phyloP scores from a whole-genome alignment of 2,113 vertebrate genomes.

The Amblyornis subalaris region DNA sequence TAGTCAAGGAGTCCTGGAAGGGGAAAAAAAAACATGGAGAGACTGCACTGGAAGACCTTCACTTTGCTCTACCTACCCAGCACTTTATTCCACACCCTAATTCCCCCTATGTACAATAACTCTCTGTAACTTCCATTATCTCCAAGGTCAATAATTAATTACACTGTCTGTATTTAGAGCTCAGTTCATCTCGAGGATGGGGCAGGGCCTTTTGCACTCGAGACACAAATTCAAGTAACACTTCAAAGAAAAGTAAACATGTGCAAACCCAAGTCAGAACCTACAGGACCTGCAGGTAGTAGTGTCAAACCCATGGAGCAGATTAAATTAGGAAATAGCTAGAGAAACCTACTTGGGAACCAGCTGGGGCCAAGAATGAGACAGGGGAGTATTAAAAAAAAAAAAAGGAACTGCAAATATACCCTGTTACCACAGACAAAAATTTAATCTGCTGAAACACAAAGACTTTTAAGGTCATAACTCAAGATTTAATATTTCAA shows the following conservation, averaged over 20 bases:
- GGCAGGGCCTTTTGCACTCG: neutral
- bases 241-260: constrained; percentile 61
- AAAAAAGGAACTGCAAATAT: neutral
- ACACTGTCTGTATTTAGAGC: neutral
- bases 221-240: constrained; percentile 70
- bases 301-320: neutral
- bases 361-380: neutral
- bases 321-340: neutral
- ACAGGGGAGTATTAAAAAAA: neutral
- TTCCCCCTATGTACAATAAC: neutral
- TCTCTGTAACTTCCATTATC: neutral
- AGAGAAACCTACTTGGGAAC: neutral
- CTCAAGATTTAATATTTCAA: constrained; percentile 69
- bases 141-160: neutral
- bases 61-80: neutral
- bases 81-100: neutral
- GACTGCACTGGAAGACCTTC: constrained; percentile 8
- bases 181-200: neutral
- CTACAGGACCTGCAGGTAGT: neutral
- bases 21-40: neutral
- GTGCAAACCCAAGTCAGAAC: constrained; percentile 62
- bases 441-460: constrained; percentile 35
- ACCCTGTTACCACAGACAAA: constrained; percentile 19
- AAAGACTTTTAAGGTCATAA: constrained; percentile 32
- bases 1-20: constrained; percentile 24